These are phyloP conservation scores for Sacculina carcini DNA, from an alignment of 2,888 invertebrate genomes.

Conservation along the genomic window DNA sequence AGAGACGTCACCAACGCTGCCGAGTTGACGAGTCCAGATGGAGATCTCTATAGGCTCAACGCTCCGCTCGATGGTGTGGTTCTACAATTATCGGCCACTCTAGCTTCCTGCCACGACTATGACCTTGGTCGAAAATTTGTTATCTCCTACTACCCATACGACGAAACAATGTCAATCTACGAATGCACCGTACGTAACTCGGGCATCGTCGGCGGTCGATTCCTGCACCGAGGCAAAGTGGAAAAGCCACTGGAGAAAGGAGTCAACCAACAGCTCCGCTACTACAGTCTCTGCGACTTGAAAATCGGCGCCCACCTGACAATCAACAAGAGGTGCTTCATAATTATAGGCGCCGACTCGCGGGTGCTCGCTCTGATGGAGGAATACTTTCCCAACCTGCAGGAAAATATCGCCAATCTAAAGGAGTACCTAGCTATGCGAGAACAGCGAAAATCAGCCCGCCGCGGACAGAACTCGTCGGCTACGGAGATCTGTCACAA, in stretches of 20 bases:
- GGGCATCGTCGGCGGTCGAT: constrained; percentile 47
- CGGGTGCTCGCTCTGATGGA: constrained; percentile 26
- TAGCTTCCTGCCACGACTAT: constrained; percentile 52
- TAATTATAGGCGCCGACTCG: constrained; percentile 45
- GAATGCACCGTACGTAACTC: constrained; percentile 46
- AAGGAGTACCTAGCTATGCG: too few species aligned
- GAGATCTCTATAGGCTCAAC: constrained; percentile 20
- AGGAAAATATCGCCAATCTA: background rate
- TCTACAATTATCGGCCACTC: constrained; percentile 42
- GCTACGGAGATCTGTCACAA: too few species aligned
- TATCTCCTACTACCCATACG: constrained; percentile 42
- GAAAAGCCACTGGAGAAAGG: constrained; percentile 42
- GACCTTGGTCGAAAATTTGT: constrained; percentile 47
- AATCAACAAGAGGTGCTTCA: constrained; percentile 45
- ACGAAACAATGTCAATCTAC: constrained; percentile 43
- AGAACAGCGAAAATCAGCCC: too few species aligned
- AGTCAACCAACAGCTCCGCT: constrained; percentile 39
- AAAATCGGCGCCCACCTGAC: constrained; percentile 44
- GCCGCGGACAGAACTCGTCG: too few species aligned
- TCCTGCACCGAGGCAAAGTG: constrained; percentile 36
- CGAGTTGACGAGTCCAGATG: constrained; percentile 32
- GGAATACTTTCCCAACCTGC: background rate
- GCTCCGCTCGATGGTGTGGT: constrained; percentile 21
- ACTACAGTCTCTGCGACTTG: constrained; percentile 51
- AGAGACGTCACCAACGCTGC: constrained; percentile 17